A percentile compares a stretch with the other conserved stretches of the same genome.
Conservation (phyloP, 1,140 invertebrate genomes). For the Leptestheria dahalacensis region DNA sequence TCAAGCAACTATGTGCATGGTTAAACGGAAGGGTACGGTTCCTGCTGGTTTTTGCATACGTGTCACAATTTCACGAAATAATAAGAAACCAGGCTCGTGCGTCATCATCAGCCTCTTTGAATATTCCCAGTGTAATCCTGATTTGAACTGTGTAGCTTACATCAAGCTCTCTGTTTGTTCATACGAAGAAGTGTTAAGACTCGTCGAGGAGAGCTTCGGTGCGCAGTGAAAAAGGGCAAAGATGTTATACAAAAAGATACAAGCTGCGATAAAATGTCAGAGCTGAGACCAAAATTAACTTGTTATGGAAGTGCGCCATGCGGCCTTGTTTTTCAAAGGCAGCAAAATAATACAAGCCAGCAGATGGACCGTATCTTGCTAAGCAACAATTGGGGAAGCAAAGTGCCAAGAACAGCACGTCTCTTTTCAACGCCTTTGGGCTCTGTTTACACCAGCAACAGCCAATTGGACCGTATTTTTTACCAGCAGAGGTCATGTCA, state of each 20-base stretch:
- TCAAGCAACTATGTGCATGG: too few species aligned
- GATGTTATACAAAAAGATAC: background rate
- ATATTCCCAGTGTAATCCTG: too few species aligned
- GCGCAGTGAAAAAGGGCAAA: background rate
- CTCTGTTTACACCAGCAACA: background rate
- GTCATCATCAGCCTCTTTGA: too few species aligned
- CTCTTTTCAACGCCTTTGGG: background rate
- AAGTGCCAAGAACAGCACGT: background rate
- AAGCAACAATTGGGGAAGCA: background rate
- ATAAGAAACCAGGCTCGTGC: too few species aligned
- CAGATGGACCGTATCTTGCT: background rate
- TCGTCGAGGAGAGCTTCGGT: too few species aligned
- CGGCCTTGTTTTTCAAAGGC: background rate
- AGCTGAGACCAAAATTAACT: background rate
- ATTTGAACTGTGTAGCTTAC: too few species aligned
- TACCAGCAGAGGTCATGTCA: too few species aligned
- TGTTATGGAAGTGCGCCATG: background rate
- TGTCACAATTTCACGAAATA: too few species aligned
- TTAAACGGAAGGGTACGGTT: too few species aligned
- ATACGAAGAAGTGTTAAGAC: too few species aligned
- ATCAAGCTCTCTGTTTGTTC: too few species aligned
- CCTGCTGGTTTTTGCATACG: too few species aligned
- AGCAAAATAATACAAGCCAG: background rate
- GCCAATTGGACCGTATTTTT: background rate
- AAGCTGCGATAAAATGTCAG: background rate